phyloP scores from a whole-genome alignment of 2,113 vertebrate genomes.

The Theristicus caerulescens region DNA sequence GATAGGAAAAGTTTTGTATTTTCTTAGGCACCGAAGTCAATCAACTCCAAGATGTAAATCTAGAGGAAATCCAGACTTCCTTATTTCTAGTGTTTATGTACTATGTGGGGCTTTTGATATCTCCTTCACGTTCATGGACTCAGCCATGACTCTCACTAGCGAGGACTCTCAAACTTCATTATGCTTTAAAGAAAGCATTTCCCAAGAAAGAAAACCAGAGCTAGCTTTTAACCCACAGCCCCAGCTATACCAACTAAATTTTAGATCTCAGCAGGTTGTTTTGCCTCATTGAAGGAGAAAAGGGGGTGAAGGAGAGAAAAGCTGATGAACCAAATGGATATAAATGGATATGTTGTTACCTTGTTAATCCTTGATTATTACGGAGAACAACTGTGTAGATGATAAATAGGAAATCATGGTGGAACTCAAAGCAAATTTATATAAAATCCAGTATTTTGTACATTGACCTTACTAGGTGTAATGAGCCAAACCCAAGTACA shows the following conservation, averaged over 20 bases:
- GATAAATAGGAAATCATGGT: not conserved
- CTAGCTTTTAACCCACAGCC: not conserved
- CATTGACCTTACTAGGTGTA: not conserved
- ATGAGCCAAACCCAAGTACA: not conserved
- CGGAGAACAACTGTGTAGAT: no score
- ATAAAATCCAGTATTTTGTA: not conserved
- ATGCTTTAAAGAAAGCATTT: not conserved
- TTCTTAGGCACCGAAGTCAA: not conserved
- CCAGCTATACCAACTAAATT: not conserved
- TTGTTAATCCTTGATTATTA: not conserved
- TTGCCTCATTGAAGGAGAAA: not conserved
- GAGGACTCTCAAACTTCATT: not conserved
- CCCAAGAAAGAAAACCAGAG: no score
- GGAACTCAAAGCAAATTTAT: not conserved
- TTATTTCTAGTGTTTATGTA: not conserved
- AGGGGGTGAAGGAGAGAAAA: not conserved
- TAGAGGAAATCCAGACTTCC: not conserved
- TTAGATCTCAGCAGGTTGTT: not conserved
- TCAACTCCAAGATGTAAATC: not conserved
- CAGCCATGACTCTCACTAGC: not conserved
- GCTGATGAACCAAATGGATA: not conserved
- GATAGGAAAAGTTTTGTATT: not conserved
- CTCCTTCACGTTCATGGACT: not conserved
- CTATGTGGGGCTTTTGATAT: accelerated
- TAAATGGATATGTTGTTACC: not conserved